phyloP scores from a whole-genome alignment of 1,140 invertebrate species.

The Lasaia peninsularis region DNA sequence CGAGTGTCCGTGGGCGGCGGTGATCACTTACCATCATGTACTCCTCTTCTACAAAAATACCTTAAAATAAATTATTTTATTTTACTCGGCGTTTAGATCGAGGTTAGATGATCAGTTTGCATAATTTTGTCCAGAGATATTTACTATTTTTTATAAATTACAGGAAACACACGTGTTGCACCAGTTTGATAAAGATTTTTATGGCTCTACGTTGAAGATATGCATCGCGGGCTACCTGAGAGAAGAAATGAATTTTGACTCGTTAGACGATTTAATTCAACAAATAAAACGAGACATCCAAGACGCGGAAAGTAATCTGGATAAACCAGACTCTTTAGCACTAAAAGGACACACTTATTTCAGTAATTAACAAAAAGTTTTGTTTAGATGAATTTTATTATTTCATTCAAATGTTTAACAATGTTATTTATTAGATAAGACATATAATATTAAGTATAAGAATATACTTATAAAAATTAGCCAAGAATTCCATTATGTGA shows the following conservation, averaged over 20 bases:
- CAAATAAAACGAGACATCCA: constrained; percentile 88
- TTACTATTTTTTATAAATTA: constrained; percentile 42
- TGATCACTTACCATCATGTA: too few relatives aligned
- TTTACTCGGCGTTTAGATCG: too few relatives aligned
- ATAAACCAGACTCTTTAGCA: constrained; percentile 57
- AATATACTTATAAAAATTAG: constrained; percentile 1
- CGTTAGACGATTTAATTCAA: constrained; percentile 85
- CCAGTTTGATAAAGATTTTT: constrained; percentile 91
- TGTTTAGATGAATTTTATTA: constrained; percentile 7
- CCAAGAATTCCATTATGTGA: constrained; percentile 30
- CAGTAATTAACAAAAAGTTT: constrained; percentile 24
- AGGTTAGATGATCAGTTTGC: not conserved
- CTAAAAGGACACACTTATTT: constrained; percentile 46
- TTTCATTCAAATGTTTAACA: constrained; percentile 19
- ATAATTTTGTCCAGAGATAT: not conserved
- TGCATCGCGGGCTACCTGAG: constrained; percentile 90
- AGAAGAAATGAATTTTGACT: constrained; percentile 89
- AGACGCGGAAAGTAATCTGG: constrained; percentile 79
- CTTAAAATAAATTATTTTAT: too few relatives aligned
- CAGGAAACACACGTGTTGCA: constrained; percentile 95
- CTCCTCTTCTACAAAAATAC: too few relatives aligned
- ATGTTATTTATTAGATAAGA: constrained; percentile 16
- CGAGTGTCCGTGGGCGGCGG: too few relatives aligned
- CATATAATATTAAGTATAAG: constrained; percentile 12
- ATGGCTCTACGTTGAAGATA: constrained; percentile 88